Evolutionary conservation across 2,888 invertebrate species (phyloP).

Genomic region (Lordiphosa fenestrarum): DNA sequence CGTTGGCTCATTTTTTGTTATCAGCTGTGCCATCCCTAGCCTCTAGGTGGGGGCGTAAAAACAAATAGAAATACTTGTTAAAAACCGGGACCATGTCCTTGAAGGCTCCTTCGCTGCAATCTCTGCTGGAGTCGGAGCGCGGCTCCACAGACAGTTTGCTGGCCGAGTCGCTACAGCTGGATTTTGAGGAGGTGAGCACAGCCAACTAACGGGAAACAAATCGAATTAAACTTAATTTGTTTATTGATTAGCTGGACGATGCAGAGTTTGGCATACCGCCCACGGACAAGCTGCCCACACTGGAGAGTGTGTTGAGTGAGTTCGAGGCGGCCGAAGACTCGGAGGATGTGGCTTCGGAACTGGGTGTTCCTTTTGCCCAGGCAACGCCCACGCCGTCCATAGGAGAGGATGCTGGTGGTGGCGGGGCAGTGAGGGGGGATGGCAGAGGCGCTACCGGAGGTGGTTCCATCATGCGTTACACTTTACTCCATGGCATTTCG

Average conservation of each 20-base stretch:
- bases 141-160: slow-evolving; percentile 86
- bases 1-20: too few species aligned
- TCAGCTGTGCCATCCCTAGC: too few species aligned
- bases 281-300: slow-evolving; percentile 87
- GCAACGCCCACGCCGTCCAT: slow-evolving; percentile 80
- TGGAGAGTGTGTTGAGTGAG: slow-evolving; percentile 91
- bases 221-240: background rate
- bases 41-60: too few species aligned
- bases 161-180: slow-evolving; percentile 83
- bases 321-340: slow-evolving; percentile 83
- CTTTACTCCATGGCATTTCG: slow-evolving; percentile 92
- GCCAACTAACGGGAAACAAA: slow-evolving; percentile 5
- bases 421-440: slow-evolving; percentile 66
- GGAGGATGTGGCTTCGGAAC: slow-evolving; percentile 82
- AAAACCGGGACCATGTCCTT: slow-evolving; percentile 70
- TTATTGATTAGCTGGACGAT: slow-evolving; percentile 86
- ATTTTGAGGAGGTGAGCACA: slow-evolving; percentile 85
- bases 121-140: slow-evolving; percentile 83
- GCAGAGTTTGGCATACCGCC: slow-evolving; percentile 90
- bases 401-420: slow-evolving; percentile 79
- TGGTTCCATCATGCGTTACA: slow-evolving; percentile 86
- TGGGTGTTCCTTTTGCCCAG: slow-evolving; percentile 70
- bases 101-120: slow-evolving; percentile 81
- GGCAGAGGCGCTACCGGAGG: slow-evolving; percentile 32
- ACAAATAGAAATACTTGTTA: background rate